These are phyloP conservation scores for Malaclemys terrapin DNA, from an alignment of 2,113 vertebrate genomes.

Conservation along the genomic window DNA sequence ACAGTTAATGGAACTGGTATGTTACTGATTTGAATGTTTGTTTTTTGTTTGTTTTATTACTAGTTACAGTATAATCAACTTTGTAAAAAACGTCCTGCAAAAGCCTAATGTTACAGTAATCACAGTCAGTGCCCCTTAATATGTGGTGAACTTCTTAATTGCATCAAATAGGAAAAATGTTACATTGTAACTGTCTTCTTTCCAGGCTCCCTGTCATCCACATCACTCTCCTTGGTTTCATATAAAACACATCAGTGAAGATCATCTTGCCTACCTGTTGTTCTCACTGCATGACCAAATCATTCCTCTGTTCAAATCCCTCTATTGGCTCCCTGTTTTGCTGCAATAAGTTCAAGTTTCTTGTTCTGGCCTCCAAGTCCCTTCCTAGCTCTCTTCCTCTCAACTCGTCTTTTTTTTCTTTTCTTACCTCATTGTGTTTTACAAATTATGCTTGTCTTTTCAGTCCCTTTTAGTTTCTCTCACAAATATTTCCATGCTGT, in stretches of 20 bases:
- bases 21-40: constrained; percentile 69
- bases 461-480: neutral
- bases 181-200: neutral
- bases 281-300: neutral
- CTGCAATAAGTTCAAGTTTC: neutral
- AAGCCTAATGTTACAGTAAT: neutral
- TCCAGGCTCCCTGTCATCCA: neutral
- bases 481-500: neutral
- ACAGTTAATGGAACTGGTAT: constrained; percentile 95
- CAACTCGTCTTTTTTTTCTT: neutral
- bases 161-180: neutral
- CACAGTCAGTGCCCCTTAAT: neutral
- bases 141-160: neutral
- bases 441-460: neutral
- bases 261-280: neutral
- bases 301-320: neutral
- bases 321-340: neutral
- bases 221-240: neutral
- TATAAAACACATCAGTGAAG: neutral
- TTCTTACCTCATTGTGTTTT: neutral
- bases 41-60: constrained; percentile 25
- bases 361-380: neutral
- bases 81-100: neutral
- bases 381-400: neutral
- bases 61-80: neutral